Evolutionary conservation across 2,888 invertebrate genomes (phyloP).

Genomic region (Trissoscelio sp.): DNA sequence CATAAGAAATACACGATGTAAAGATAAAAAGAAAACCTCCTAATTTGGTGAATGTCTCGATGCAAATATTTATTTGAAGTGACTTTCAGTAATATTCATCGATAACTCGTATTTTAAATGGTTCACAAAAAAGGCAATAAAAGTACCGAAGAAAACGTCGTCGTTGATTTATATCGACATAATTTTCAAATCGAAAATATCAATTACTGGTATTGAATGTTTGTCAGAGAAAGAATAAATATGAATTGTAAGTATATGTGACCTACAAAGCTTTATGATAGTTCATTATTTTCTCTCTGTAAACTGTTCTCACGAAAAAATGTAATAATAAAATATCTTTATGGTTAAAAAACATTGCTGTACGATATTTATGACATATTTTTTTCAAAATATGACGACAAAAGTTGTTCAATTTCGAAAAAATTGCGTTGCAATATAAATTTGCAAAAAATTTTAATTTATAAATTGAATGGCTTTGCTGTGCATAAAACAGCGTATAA

Average conservation of each 20-base stretch:
- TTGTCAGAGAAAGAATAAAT: neutral
- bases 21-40: slow-evolving; percentile 13
- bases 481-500: too few relatives aligned
- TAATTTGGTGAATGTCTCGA: neutral
- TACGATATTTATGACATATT: too few relatives aligned
- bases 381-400: too few relatives aligned
- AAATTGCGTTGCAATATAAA: too few relatives aligned
- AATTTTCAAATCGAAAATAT: slow-evolving; percentile 12
- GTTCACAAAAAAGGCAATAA: slow-evolving; percentile 19
- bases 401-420: too few relatives aligned
- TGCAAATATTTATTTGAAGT: neutral
- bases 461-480: too few relatives aligned
- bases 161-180: slow-evolving; percentile 13
- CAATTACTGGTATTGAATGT: slow-evolving; percentile 8
- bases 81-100: slow-evolving; percentile 11
- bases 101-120: slow-evolving; percentile 16
- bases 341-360: too few relatives aligned
- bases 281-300: neutral
- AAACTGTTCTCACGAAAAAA: too few relatives aligned
- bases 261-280: neutral
- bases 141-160: neutral
- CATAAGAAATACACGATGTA: slow-evolving; percentile 8
- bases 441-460: too few relatives aligned
- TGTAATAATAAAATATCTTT: too few relatives aligned
- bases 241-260: neutral